phyloP scores from a whole-genome alignment of 2,113 vertebrate genomes.

The Acrocephalus kingi region DNA sequence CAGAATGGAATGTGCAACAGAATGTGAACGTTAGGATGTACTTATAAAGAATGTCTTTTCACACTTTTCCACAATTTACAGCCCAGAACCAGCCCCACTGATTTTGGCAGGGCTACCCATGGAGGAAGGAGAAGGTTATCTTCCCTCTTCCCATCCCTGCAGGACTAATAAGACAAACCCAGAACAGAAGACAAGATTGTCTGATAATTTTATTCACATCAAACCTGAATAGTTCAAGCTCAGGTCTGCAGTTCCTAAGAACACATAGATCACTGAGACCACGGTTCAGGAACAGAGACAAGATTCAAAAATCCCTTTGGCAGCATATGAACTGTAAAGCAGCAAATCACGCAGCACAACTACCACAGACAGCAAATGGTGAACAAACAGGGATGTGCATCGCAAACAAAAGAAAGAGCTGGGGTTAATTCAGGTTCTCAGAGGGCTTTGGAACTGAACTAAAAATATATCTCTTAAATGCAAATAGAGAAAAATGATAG shows the following conservation, averaged over 20 bases:
- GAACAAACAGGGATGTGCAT: background rate
- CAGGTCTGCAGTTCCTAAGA: background rate
- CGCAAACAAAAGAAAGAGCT: conserved; percentile 9
- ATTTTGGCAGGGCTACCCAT: background rate
- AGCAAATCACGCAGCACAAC: background rate
- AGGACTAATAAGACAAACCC: background rate
- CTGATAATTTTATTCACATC: background rate
- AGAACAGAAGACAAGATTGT: background rate
- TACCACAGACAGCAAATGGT: background rate
- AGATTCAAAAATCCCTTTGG: background rate
- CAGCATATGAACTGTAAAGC: background rate
- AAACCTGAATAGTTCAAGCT: background rate
- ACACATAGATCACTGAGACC: background rate
- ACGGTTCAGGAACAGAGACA: background rate
- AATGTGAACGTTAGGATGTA: background rate
- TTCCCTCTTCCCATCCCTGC: background rate
- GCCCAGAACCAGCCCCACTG: too few relatives aligned
- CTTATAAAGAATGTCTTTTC: background rate
- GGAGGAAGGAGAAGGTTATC: background rate
- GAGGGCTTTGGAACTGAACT: conserved; percentile 52
- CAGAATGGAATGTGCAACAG: background rate
- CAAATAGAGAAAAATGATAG: conserved; percentile 72
- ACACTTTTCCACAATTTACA: background rate
- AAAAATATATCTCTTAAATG: conserved; percentile 73
- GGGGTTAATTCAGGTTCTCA: conserved; percentile 64